Percentiles rank a stretch among this genome's conserved stretches.
Conservation (phyloP, 2,888 invertebrate species). For the Apoda limacodes region DNA sequence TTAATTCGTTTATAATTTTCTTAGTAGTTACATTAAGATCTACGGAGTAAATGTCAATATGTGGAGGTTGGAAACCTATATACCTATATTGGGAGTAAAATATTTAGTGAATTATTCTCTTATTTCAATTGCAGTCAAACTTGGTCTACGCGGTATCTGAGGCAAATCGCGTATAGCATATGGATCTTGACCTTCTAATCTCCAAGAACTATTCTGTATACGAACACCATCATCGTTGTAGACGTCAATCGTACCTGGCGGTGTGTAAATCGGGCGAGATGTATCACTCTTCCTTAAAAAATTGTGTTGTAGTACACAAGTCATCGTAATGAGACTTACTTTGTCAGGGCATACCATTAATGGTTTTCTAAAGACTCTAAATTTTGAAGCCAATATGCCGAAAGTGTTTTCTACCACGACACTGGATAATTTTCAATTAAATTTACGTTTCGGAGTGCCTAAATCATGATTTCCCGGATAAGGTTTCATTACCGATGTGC, state of each 20-base stretch:
- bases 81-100: too few relatives aligned
- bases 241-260: constrained; percentile 14
- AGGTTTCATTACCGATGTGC: constrained; percentile 15
- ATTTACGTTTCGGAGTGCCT: constrained; percentile 8
- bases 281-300: constrained; percentile 18
- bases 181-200: constrained; percentile 11
- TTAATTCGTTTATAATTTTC: too few relatives aligned
- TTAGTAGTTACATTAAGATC: too few relatives aligned
- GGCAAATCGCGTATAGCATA: constrained; percentile 18
- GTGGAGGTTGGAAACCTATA: too few relatives aligned
- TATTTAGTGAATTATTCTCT: constrained; percentile 10
- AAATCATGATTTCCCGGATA: constrained; percentile 10
- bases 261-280: constrained; percentile 11
- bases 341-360: constrained; percentile 13
- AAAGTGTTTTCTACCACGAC: constrained; percentile 22
- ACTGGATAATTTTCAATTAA: constrained; percentile 11
- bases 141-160: constrained; percentile 18
- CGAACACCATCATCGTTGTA: constrained; percentile 9
- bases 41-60: too few relatives aligned
- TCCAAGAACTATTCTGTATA: constrained; percentile 13
- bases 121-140: constrained; percentile 13
- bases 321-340: constrained; percentile 13
- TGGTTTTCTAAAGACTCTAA: constrained; percentile 18
- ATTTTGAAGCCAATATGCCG: constrained; percentile 16
- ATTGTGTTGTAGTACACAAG: constrained; percentile 20